A percentile compares a stretch with the other conserved stretches of the same genome.
Conservation (phyloP, 2,888 invertebrate species). For the Candidula unifasciata region DNA sequence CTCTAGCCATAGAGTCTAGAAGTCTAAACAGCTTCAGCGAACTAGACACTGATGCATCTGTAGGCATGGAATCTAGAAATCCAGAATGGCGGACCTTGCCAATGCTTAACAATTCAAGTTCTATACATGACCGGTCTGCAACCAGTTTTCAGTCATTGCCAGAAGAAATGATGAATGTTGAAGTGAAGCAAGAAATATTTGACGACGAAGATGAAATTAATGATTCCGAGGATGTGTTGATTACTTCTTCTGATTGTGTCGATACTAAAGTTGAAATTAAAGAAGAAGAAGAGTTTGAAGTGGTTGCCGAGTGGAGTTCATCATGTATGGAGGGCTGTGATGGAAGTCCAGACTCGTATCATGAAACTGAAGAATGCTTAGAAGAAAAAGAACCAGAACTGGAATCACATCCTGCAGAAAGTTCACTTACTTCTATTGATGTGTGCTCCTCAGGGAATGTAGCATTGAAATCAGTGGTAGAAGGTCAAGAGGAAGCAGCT, state of each 20-base stretch:
- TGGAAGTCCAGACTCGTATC: constrained; percentile 14
- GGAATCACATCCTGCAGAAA: background rate
- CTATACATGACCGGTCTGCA: background rate
- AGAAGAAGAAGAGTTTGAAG: constrained; percentile 62
- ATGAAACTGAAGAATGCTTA: background rate
- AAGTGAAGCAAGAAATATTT: constrained; percentile 9
- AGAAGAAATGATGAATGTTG: background rate
- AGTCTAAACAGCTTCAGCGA: background rate
- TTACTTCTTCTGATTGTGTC: constrained; percentile 4
- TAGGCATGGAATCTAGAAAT: background rate
- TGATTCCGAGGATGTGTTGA: constrained; percentile 53
- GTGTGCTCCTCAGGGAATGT: background rate
- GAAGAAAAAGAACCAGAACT: background rate
- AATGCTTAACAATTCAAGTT: background rate
- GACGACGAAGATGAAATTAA: constrained; percentile 41
- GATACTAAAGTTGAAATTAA: constrained; percentile 23
- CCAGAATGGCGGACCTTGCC: background rate
- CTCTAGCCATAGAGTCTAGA: background rate
- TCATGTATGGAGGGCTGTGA: constrained; percentile 27
- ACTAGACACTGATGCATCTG: background rate
- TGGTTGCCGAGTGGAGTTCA: constrained; percentile 71
- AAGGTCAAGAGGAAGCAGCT: background rate
- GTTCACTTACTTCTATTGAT: background rate
- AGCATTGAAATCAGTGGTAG: too few species aligned
- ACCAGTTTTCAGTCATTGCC: background rate